Evolutionary conservation across 2,888 invertebrate genomes (phyloP).

Genomic region (Tetanocera ferruginea): DNA sequence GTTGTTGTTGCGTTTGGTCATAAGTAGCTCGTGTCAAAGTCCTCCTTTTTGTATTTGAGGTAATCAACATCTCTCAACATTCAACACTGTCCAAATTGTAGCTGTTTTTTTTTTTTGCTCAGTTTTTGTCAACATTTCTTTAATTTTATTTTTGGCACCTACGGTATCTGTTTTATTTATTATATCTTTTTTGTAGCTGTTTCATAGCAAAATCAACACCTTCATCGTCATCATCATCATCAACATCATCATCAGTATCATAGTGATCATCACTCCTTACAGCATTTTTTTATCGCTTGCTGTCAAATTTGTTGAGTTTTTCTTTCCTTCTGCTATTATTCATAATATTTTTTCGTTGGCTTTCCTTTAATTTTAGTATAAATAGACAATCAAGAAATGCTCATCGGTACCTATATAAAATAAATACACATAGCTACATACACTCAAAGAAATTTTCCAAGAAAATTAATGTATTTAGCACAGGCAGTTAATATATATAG

Average conservation of each 20-base stretch:
- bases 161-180: no score
- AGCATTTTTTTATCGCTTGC: no score
- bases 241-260: no score
- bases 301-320: background rate
- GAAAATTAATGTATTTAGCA: background rate
- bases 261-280: no score
- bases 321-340: background rate
- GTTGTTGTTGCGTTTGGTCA: no score
- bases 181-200: no score
- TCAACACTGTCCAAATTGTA: background rate
- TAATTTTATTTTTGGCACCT: no score
- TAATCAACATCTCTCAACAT: background rate
- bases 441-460: background rate
- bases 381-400: conserved; percentile 10
- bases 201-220: no score
- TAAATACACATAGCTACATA: background rate
- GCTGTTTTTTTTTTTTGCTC: background rate
- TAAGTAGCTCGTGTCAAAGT: no score
- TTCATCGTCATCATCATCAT: no score
- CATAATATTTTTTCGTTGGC: background rate
- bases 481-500: no score
- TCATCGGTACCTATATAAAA: background rate
- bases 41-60: no score
- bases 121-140: background rate
- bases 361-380: conserved; percentile 1